Conservation (phyloP, 2,113 vertebrate genomes). For the Damaliscus lunatus region DNA sequence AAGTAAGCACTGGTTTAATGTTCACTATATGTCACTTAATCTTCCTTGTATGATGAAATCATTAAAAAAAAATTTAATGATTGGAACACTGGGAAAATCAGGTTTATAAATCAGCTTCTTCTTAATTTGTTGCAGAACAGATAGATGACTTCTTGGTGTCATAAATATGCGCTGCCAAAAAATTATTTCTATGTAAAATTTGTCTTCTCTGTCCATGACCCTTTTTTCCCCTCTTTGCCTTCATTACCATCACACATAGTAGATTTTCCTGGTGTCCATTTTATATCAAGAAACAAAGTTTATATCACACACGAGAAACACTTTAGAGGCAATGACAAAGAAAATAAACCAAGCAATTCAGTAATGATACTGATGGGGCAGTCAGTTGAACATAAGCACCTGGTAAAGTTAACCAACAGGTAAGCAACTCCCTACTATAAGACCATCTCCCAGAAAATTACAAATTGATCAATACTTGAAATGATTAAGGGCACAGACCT, state of each 20-base stretch:
- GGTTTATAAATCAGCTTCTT: not conserved
- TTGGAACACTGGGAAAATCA: not conserved
- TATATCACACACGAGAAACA: not conserved
- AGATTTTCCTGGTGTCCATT: not conserved
- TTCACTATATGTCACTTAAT: not conserved
- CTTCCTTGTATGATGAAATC: not conserved
- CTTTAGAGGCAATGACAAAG: not conserved
- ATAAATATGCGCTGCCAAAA: not conserved
- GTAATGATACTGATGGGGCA: not conserved
- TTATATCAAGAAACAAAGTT: not conserved
- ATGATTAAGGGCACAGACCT: not conserved
- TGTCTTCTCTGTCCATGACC: not conserved
- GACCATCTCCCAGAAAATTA: not conserved
- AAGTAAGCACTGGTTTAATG: not conserved
- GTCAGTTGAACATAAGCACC: not conserved
- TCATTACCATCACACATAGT: not conserved
- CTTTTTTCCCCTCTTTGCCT: not conserved
- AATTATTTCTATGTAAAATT: not conserved
- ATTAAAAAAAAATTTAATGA: not conserved
- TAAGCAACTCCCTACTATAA: not conserved
- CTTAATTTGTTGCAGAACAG: not conserved
- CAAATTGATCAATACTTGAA: not conserved
- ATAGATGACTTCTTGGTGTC: not conserved
- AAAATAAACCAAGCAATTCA: not conserved
- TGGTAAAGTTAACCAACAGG: not conserved